A percentile compares a stretch with the other conserved stretches of the same genome.
Conservation (phyloP, 2,797 vertebrate genomes). For the Sciaenops ocellatus region DNA sequence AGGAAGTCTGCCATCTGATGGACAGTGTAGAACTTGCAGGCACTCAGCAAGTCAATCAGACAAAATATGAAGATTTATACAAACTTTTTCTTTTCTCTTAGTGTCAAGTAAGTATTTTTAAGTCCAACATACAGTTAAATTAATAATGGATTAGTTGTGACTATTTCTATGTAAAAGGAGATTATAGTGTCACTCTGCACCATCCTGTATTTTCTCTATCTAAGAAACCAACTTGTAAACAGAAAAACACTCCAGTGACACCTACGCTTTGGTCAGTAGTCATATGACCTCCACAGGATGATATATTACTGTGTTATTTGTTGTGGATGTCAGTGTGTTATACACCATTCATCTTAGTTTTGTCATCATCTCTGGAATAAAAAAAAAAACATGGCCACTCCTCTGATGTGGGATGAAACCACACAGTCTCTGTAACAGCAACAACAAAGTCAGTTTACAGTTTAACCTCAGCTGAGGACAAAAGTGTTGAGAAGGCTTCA, state of each 20-base stretch:
- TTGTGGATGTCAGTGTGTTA: not conserved
- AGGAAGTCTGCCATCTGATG: slow-evolving; percentile 72
- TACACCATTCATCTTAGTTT: not conserved
- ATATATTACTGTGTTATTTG: not conserved
- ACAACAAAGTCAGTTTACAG: slow-evolving; percentile 4
- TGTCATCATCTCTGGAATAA: not conserved
- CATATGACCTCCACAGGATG: not conserved
- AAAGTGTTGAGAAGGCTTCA: not conserved
- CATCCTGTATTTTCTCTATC: not conserved
- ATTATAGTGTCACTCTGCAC: not conserved
- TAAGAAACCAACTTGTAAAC: not conserved
- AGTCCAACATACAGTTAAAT: not conserved
- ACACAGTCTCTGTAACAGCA: not conserved
- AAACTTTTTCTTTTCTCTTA: not conserved
- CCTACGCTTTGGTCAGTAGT: not conserved
- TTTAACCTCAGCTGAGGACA: slow-evolving; percentile 1
- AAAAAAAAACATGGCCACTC: not conserved
- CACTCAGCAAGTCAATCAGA: not conserved
- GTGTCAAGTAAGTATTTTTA: not conserved
- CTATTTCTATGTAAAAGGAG: not conserved
- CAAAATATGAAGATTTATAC: not conserved
- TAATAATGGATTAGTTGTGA: not conserved
- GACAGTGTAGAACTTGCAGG: slow-evolving; percentile 38
- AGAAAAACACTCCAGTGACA: not conserved
- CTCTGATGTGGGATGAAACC: not conserved